phyloP scores from a whole-genome alignment of 2,888 invertebrate species.

The Bursaphelenchus okinawaensis region DNA sequence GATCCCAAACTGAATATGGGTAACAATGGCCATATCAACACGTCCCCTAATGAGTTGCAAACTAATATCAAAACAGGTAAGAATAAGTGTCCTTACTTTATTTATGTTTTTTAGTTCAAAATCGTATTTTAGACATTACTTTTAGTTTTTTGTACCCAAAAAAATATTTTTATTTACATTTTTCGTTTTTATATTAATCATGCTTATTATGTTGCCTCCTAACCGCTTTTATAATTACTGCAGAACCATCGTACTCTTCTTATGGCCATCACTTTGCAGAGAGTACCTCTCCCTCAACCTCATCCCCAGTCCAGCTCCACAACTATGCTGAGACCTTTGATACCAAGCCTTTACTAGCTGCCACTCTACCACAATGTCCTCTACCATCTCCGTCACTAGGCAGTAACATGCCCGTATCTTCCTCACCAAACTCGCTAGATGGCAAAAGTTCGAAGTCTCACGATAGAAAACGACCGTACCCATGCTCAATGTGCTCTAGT shows the following conservation, averaged over 20 bases:
- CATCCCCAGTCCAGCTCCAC: background rate
- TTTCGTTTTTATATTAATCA: background rate
- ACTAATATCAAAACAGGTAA: background rate
- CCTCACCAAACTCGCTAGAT: background rate
- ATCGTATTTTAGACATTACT: too few relatives aligned
- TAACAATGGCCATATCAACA: background rate
- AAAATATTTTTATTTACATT: too few relatives aligned
- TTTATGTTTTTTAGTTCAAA: background rate
- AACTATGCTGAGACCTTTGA: background rate
- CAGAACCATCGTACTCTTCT: background rate
- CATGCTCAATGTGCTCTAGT: conserved; percentile 50
- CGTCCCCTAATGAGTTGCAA: background rate
- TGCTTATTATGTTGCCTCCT: background rate
- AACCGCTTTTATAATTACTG: background rate
- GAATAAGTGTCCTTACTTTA: background rate
- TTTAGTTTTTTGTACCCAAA: too few relatives aligned
- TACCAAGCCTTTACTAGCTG: background rate
- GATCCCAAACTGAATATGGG: background rate
- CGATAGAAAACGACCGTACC: conserved; percentile 55
- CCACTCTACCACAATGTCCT: background rate
- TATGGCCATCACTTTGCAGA: background rate
- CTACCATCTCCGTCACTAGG: background rate
- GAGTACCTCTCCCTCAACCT: background rate
- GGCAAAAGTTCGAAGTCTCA: background rate
- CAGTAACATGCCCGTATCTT: background rate